Evolutionary conservation across 1,140 invertebrate species (phyloP).

Genomic region (Eumaeus atala): DNA sequence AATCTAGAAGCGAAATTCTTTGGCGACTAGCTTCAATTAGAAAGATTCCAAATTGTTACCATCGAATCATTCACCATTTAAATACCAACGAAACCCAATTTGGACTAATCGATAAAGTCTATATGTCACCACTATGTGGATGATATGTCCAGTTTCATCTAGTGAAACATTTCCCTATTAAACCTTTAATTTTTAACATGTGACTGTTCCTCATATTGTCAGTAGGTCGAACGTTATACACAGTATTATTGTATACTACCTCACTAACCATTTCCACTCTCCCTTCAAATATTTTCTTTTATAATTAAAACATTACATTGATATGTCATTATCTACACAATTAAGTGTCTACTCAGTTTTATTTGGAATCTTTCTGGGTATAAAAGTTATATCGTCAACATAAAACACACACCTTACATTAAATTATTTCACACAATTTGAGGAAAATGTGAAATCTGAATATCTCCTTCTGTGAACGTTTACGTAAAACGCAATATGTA

Average conservation of each 20-base stretch:
- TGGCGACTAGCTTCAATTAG: conserved; percentile 66
- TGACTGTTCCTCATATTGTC: conserved; percentile 59
- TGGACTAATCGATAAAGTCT: conserved; percentile 53
- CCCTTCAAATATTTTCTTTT: conserved; percentile 33
- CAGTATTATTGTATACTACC: conserved; percentile 35
- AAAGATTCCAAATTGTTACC: conserved; percentile 68
- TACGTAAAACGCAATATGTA: conserved; percentile 7
- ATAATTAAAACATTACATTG: conserved; percentile 66
- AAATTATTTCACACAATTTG: conserved; percentile 55
- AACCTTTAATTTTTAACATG: conserved; percentile 64
- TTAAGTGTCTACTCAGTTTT: conserved; percentile 39
- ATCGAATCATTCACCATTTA: conserved; percentile 23
- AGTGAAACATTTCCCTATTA: conserved; percentile 65
- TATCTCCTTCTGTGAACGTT: conserved; percentile 18
- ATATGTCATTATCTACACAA: conserved; percentile 70
- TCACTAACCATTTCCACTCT: conserved; percentile 57
- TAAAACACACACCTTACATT: conserved; percentile 67
- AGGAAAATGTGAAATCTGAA: conserved; percentile 31
- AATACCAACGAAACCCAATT: conserved; percentile 41
- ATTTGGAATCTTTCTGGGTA: conserved; percentile 71
- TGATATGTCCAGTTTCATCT: conserved; percentile 58
- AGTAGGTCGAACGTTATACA: conserved; percentile 41
- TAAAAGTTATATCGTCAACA: conserved; percentile 56
- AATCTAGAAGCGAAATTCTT: conserved; percentile 63
- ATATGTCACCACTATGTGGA: conserved; percentile 64